Evolutionary conservation across 2,888 invertebrate species (phyloP).

Genomic region (Cephus pulcher): DNA sequence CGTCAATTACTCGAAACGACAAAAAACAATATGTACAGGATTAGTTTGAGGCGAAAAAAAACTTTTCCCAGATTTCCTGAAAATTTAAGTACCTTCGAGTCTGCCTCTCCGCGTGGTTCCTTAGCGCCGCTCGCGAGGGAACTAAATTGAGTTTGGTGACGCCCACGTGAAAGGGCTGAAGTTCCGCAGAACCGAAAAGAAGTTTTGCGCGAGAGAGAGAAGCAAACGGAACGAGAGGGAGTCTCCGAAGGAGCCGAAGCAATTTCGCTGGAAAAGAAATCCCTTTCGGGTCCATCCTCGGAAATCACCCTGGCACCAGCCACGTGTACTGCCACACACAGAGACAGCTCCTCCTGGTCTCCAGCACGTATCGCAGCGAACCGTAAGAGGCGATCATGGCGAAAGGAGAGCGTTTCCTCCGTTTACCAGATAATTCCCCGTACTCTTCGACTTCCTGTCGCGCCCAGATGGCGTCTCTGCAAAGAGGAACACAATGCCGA

Average conservation of each 20-base stretch:
- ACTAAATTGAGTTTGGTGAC: background rate
- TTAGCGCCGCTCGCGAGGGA: background rate
- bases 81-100: background rate
- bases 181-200: background rate
- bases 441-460: constrained; percentile 42
- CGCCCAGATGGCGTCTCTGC: constrained; percentile 27
- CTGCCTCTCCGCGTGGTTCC: background rate
- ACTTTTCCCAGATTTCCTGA: background rate
- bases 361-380: background rate
- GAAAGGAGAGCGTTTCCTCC: background rate
- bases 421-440: constrained; percentile 41
- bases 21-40: background rate
- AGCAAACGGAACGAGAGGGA: background rate
- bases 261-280: background rate
- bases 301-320: background rate
- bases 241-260: background rate
- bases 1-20: background rate
- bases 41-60: background rate
- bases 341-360: background rate
- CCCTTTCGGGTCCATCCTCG: background rate
- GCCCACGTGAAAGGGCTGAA: background rate
- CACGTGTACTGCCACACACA: background rate
- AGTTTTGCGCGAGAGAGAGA: too few relatives aligned
- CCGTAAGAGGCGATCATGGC: background rate
- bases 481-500: background rate